Base-by-base conservation (phyloP, 2,797 vertebrate genomes). In the Peromyscus eremicus region DNA sequence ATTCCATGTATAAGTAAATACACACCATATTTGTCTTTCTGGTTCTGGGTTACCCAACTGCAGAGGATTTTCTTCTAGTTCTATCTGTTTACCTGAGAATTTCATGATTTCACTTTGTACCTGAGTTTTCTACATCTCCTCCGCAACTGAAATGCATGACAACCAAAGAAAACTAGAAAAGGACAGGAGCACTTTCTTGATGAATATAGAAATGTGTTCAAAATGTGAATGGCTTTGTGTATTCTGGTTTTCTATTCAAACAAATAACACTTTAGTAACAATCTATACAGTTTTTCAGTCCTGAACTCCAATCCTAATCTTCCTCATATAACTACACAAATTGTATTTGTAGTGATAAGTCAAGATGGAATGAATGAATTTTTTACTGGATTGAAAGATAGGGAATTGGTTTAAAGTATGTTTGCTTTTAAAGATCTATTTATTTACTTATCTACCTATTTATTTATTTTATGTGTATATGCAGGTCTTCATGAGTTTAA, bases 141-240 rank as follows among this genome's bases (percentile, higher is more conserved):
- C 66, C 16, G 60, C 11, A 94, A 77, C 2, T 12, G 27, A 79
- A 96, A 79, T 79, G 3, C 37, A 57, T 43, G 62, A 49, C 73
- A 87, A 93, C 34, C 80, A 52, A 77, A 92, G 32, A 86, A 97
- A 93, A 86, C 1, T 16, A 84, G 3, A 87, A 66, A 82, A 23
- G 23, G 5, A 66, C 0, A 70, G 73, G 27, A 16, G 21, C 6
- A 19, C 55, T 82, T 94, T 92, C 52, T 25, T 75, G 6, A 68
- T 49, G 40, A 85, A 96, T 95, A 94, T 25, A 77, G 68, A 3
- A 82, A 81, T 90, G 71, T 71, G 23, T 4, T 91, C 19, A 86
- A n/a, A 1, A n/a, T 14, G 0, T 84, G 7, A 83, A 7, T 84
- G 40, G 23, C 2, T 43, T 5, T 17, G 27, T 32, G 2, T 10